phyloP scores from a whole-genome alignment of 2,888 invertebrate genomes.

The Hipparchia semele region DNA sequence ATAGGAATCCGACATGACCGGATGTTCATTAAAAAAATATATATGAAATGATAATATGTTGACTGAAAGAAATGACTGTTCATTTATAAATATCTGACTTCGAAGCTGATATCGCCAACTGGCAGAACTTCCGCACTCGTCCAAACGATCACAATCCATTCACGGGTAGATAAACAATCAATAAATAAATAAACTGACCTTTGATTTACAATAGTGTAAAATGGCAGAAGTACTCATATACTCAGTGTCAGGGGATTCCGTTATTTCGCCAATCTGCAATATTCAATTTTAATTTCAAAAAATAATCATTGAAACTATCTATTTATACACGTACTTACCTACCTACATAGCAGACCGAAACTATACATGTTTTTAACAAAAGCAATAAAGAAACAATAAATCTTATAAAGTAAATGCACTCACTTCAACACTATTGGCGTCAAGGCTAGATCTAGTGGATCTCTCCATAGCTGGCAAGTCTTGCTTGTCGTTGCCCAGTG shows the following conservation, averaged over 20 bases:
- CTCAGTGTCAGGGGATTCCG: constrained; percentile 86
- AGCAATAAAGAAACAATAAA: not conserved
- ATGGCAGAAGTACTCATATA: constrained; percentile 90
- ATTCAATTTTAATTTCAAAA: not conserved
- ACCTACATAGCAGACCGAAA: not conserved
- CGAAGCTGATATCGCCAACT: too few species aligned
- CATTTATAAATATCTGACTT: too few species aligned
- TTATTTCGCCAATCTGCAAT: constrained; percentile 86
- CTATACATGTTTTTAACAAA: not conserved
- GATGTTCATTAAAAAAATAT: too few species aligned
- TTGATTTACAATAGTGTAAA: constrained; percentile 91
- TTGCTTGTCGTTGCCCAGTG: constrained; percentile 71
- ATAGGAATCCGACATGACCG: too few species aligned
- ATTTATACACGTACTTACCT: not conserved
- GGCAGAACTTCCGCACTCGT: too few species aligned
- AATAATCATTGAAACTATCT: too few species aligned
- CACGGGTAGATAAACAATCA: too few species aligned
- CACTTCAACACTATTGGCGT: constrained; percentile 78
- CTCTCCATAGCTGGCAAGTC: constrained; percentile 68
- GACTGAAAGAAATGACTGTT: too few species aligned
- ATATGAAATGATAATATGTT: too few species aligned
- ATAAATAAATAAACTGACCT: constrained; percentile 71
- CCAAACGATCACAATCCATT: too few species aligned
- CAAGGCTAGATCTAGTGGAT: constrained; percentile 73
- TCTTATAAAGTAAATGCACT: constrained; percentile 48